phyloP scores from a whole-genome alignment of 2,888 invertebrate genomes.

The Rhaphigaster nebulosa region DNA sequence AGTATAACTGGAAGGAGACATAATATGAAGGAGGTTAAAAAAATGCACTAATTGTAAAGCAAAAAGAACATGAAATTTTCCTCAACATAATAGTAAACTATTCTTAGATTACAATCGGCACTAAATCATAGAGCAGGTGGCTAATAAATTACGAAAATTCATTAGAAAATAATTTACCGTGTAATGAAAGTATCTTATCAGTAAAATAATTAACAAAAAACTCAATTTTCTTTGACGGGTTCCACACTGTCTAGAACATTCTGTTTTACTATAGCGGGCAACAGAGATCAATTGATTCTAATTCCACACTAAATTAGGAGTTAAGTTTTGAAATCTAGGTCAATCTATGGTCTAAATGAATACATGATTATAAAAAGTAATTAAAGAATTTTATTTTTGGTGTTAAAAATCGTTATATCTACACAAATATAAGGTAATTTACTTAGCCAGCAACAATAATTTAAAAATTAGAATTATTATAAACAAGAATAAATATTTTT shows the following conservation, averaged over 20 bases:
- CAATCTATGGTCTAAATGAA: background rate
- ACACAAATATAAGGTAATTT: too few relatives aligned
- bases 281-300: background rate
- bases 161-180: background rate
- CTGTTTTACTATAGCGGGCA: background rate
- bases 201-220: background rate
- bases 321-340: background rate
- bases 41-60: background rate
- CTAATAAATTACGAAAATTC: background rate
- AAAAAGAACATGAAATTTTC: background rate
- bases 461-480: too few relatives aligned
- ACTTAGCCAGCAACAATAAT: too few relatives aligned
- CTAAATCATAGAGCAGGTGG: background rate
- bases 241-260: background rate
- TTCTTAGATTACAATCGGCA: background rate
- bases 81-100: background rate
- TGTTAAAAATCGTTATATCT: too few relatives aligned
- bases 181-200: slow-evolving; percentile 1
- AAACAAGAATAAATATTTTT: too few relatives aligned
- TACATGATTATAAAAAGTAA: background rate
- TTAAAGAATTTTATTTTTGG: background rate
- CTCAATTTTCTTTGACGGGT: background rate
- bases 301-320: slow-evolving; percentile 8
- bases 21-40: background rate
- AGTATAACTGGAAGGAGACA: background rate